Conservation (phyloP, 53 echinoderm and acorn worm genomes). For the Mesocentrotus franciscanus region DNA sequence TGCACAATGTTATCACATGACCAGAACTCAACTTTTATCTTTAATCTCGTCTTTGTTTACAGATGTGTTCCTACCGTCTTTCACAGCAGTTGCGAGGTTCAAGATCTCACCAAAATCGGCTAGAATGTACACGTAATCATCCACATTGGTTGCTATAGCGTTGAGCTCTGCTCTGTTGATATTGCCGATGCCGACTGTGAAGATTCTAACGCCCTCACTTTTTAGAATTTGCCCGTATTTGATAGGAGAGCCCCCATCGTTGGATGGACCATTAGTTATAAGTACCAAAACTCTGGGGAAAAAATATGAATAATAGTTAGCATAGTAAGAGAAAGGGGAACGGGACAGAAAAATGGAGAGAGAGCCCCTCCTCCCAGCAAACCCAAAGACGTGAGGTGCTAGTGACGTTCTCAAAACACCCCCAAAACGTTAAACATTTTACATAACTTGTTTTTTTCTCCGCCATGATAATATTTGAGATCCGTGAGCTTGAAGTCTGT, state of each 20-base stretch:
- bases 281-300: slow-evolving; percentile 73
- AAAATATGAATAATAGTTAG: not conserved
- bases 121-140: not conserved
- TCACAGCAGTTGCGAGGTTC: not conserved
- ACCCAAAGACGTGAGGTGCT: too few relatives aligned
- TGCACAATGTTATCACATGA: too few relatives aligned
- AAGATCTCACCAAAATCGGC: not conserved
- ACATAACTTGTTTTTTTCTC: too few relatives aligned
- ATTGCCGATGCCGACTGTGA: slow-evolving; percentile 74
- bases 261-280: slow-evolving; percentile 74
- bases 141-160: slow-evolving; percentile 33
- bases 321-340: too few relatives aligned
- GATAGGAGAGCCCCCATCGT: slow-evolving; percentile 54
- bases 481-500: not conserved
- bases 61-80: not conserved
- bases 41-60: too few relatives aligned
- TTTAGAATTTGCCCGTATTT: slow-evolving; percentile 42
- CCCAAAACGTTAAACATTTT: too few relatives aligned
- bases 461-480: not conserved
- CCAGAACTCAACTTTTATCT: too few relatives aligned
- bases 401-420: too few relatives aligned
- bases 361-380: too few relatives aligned
- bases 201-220: slow-evolving; percentile 56
- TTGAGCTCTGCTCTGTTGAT: slow-evolving; percentile 66
- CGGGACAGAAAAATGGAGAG: too few relatives aligned